Evolutionary conservation across 2,797 vertebrate species (phyloP).

Genomic region (Gallinago solitaria): DNA sequence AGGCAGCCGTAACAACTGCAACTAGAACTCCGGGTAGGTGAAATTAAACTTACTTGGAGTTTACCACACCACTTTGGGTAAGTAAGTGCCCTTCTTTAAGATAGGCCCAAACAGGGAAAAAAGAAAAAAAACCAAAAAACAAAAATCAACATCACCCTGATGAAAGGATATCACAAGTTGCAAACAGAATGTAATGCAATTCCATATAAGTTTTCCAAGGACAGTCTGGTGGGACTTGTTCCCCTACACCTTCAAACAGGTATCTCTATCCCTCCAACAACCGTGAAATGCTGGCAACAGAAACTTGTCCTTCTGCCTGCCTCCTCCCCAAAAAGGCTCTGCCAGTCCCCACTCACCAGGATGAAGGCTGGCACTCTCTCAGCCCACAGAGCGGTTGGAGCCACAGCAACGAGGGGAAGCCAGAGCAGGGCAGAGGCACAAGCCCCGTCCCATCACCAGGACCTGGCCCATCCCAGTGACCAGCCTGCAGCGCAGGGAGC

Average conservation of each 20-base stretch:
- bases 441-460: accelerated
- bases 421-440: too few species aligned
- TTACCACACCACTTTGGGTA: not conserved
- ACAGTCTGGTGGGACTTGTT: not conserved
- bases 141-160: too few species aligned
- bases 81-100: not conserved
- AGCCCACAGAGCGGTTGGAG: accelerated
- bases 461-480: too few species aligned
- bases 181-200: accelerated
- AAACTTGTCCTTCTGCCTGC: too few species aligned
- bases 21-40: accelerated
- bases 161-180: too few species aligned
- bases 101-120: not conserved
- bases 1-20: not conserved
- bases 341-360: accelerated
- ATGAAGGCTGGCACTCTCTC: accelerated
- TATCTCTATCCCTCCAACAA: accelerated
- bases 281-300: accelerated
- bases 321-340: accelerated
- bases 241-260: too few species aligned
- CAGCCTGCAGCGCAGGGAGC: too few species aligned
- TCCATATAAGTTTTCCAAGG: not conserved
- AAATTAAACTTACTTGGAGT: not conserved
- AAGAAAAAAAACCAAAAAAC: not conserved
- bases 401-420: too few species aligned